Percentiles rank a stretch among this genome's conserved stretches.
These are phyloP conservation scores for Hylaeus volcanicus DNA, from an alignment of 1,140 invertebrate genomes.

Conservation along the genomic window DNA sequence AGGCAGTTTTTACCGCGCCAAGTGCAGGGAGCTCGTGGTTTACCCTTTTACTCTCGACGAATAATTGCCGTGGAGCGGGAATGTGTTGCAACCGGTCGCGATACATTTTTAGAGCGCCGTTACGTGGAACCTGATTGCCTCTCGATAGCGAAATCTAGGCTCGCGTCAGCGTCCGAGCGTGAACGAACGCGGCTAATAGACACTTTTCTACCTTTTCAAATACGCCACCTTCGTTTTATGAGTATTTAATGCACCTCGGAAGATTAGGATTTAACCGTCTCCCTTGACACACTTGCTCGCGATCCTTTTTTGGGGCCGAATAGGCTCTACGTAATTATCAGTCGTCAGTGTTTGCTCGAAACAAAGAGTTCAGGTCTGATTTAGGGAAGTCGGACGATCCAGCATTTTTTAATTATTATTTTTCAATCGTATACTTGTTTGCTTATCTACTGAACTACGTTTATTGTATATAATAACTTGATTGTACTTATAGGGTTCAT, in stretches of 20 bases:
- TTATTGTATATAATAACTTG: too few relatives aligned
- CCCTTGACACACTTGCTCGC: slow-evolving; percentile 3
- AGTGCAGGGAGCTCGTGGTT: background rate
- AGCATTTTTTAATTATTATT: too few relatives aligned
- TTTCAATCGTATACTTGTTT: too few relatives aligned
- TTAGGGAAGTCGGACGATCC: too few relatives aligned
- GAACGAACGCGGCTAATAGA: background rate
- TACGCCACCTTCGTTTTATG: background rate
- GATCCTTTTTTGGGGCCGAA: background rate
- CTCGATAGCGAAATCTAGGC: slow-evolving; percentile 23
- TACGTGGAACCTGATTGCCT: slow-evolving; percentile 14
- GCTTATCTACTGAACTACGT: too few relatives aligned
- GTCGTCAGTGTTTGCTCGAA: background rate
- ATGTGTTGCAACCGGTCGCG: background rate
- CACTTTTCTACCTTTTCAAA: background rate
- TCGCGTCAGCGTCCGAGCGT: slow-evolving; percentile 1
- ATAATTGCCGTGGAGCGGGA: slow-evolving; percentile 11
- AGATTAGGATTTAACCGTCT: background rate
- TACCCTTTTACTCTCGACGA: background rate
- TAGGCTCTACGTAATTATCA: too few relatives aligned
- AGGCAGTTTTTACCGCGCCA: background rate
- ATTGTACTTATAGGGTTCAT: too few relatives aligned
- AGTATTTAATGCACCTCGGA: background rate
- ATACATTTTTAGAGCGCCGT: slow-evolving; percentile 4
- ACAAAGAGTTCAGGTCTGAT: too few relatives aligned